A percentile compares a stretch with the other conserved stretches of the same genome.
These are phyloP conservation scores for Orius insidiosus DNA, from an alignment of 1,140 invertebrate species.

Conservation along the genomic window DNA sequence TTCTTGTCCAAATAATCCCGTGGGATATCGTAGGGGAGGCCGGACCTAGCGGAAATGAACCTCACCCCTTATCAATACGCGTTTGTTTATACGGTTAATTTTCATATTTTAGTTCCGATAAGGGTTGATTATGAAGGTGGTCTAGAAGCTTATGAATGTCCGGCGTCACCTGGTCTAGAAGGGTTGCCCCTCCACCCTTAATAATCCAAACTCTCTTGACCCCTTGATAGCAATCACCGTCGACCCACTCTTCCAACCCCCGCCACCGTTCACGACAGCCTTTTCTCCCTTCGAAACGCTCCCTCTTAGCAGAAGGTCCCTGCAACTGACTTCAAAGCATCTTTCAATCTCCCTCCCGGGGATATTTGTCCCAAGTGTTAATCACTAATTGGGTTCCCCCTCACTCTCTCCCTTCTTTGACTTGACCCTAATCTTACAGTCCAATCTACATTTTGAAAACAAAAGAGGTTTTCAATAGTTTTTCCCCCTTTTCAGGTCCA, in stretches of 20 bases:
- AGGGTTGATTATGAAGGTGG: conserved; percentile 1
- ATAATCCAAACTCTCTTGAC: conserved; percentile 7
- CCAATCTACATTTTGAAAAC: conserved; percentile 11
- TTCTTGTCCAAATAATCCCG: too few relatives aligned
- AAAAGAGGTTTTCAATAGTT: neutral
- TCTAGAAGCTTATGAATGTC: too few relatives aligned
- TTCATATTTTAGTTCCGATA: conserved; percentile 5
- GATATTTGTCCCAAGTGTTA: conserved; percentile 13
- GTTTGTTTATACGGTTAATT: too few relatives aligned
- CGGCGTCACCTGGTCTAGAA: conserved; percentile 7
- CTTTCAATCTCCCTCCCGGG: conserved; percentile 11
- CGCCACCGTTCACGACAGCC: neutral
- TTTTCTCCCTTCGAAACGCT: conserved; percentile 1
- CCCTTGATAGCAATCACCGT: conserved; percentile 8
- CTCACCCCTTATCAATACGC: too few relatives aligned
- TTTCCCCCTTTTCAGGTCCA: too few relatives aligned
- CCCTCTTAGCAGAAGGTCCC: neutral
- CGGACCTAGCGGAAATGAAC: too few relatives aligned
- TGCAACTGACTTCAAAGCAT: conserved; percentile 17
- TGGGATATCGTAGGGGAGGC: too few relatives aligned
- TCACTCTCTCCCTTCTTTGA: conserved; percentile 7
- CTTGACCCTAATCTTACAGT: conserved; percentile 9
- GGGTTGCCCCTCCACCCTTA: conserved; percentile 3
- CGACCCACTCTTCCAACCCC: neutral
- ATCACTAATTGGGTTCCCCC: conserved; percentile 10